These are phyloP conservation scores for Tragelaphus eurycerus DNA, from an alignment of 2,797 vertebrate genomes.

Conservation along the genomic window DNA sequence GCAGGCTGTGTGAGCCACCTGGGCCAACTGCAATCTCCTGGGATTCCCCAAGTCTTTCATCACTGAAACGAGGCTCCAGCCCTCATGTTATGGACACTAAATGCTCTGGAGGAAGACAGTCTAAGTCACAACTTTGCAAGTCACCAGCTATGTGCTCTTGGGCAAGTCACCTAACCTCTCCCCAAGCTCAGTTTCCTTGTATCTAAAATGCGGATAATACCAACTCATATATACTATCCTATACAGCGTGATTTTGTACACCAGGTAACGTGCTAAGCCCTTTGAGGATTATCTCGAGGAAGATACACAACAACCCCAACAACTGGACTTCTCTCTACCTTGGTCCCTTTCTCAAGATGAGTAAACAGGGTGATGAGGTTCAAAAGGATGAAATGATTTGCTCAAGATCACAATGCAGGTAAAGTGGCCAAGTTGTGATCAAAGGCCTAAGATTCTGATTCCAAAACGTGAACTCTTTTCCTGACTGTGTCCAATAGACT, in stretches of 20 bases:
- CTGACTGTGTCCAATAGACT: neutral
- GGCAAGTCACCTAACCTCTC: neutral
- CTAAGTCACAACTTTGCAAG: neutral
- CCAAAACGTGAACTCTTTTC: neutral
- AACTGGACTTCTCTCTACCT: neutral
- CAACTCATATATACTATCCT: neutral
- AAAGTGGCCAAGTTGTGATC: neutral
- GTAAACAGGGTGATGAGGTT: neutral
- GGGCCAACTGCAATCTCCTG: neutral
- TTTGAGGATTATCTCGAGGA: neutral
- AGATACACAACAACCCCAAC: neutral
- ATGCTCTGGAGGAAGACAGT: neutral
- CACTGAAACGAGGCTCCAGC: neutral
- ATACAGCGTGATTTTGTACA: neutral
- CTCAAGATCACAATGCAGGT: neutral
- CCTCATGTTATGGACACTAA: neutral
- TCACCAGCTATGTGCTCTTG: neutral
- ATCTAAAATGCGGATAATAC: neutral
- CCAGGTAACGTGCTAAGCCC: neutral
- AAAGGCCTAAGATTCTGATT: neutral
- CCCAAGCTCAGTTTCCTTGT: neutral
- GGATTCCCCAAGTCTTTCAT: too few species aligned
- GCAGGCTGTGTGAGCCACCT: neutral
- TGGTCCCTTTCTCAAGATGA: conserved; percentile 16
- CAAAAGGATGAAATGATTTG: neutral